Evolutionary conservation across 1,140 invertebrate genomes (phyloP), one percentile per base, ranked within the genome.

Genomic region (Ceratina calcarata): DNA sequence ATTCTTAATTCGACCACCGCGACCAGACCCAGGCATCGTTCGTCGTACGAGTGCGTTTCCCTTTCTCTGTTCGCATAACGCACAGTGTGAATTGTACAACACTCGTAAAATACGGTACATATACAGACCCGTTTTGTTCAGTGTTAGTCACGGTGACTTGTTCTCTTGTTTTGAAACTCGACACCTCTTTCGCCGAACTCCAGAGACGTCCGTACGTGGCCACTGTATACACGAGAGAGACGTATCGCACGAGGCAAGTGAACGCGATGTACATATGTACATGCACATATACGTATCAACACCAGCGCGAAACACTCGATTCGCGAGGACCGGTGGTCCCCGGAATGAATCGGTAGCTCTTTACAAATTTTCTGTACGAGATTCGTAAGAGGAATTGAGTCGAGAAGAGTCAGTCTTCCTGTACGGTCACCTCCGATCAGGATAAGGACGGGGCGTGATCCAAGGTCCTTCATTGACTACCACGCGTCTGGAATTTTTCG

Each of bases 181-280:
- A 79, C 78, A 74, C 78, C 78, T 79, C 75, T 77, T 77, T 77
- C 78, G 67, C 18, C 73, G 65, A 79, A 79, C 78, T 53, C 71
- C 37, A 22, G 22, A 71, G 32, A 74, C 55, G 70, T 12, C 7
- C 49, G 61, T 74, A 79, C 70, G 78, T 79, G 62, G 77, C 22
- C 60, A 79, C 64, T 37, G 66, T 79, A 79, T 66, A 79, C 78
- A 66, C 64, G 66, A 64, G 49, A 51, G 61, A 61, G 37, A 51
- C 45, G 27, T 32, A 32, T 32, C 27, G 32, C 70, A 65, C 49
- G 45, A 62, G 22, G 18, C 58, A 60, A 73, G 64, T 73, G 49
- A 53, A 72, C 20, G 27, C 67, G 66, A 78, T 71, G 62, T 45
- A 72, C 69, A 73, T 15, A 78, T 71, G 62, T 45, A 72, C 69